Base-by-base conservation (phyloP, 2,797 vertebrate species). In the Ptychobarbus kaznakovi region DNA sequence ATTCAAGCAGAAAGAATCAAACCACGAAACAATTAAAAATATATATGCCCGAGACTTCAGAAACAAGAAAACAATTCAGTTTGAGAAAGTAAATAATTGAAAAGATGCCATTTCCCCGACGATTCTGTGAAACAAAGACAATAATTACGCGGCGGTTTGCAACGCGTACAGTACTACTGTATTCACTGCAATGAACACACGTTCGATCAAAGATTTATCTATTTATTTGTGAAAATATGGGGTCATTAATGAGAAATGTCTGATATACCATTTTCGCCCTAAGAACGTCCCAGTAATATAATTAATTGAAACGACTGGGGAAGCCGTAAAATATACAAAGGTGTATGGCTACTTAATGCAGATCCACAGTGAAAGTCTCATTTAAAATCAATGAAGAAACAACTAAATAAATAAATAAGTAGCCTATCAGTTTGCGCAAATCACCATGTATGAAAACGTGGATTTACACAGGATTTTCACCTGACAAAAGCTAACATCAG, bases 21-120 rank as follows among this genome's bases (percentile, higher is more conserved):
- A 70, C 80, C 73, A 69, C 13, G 80, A 88, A 90, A 88, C 12
- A 40, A 93, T 92, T 79, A 93, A 93, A 93, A 87, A 93, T 91
- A 90, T 86, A 94, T 92, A 88, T 85, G 73, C 75, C 83, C 85
- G 89, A 89, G 85, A 89, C 32, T 79, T 88, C 74, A 81, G 80
- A 81, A 86, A 83, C 70, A 75, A 89, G 88, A 73, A 87, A 88
- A 86, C 84, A 88, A 88, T 86, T 78, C 53, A 68, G 58, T 80
- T 81, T 73, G 70, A 65, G 20, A 65, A 3, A 18, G 72, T 90
- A 82, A 92, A 91, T 91, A 88, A 91, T 91, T 84, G 65, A 92
- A 85, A 82, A 4, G 53, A 49, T 46, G 53, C 49, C 42, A 72
- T 83, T 25, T 86, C 81, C 79, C 58, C 61, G 53, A 65, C 85